phyloP scores from a whole-genome alignment of 2,113 vertebrate genomes.

The rabbit (Oryctolagus cuniculus) region DNA sequence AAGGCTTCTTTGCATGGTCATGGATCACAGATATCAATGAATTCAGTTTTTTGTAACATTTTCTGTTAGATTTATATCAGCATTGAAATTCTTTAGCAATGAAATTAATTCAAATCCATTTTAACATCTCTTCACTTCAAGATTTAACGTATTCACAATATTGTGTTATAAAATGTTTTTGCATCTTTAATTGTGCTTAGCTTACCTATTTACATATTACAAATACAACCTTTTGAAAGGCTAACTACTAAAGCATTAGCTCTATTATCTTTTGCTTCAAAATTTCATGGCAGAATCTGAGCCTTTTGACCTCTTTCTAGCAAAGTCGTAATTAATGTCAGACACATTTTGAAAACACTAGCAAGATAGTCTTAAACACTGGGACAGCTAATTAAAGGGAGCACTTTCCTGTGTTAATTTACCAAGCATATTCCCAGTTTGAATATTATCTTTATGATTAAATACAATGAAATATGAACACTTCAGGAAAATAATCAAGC shows the following conservation, averaged over 20 bases:
- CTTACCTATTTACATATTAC: background rate
- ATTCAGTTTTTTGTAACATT: conserved; percentile 42
- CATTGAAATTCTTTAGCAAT: conserved; percentile 42
- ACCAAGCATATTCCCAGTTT: conserved; percentile 15
- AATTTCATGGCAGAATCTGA: conserved; percentile 55
- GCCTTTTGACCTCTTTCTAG: conserved; percentile 53
- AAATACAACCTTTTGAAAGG: conserved; percentile 23
- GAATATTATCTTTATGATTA: conserved; percentile 76
- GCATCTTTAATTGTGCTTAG: background rate
- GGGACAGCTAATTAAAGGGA: conserved; percentile 74
- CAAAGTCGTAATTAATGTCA: conserved; percentile 76
- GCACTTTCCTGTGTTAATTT: conserved; percentile 67
- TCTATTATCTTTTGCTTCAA: conserved; percentile 58
- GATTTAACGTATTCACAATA: conserved; percentile 43
- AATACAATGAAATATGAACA: conserved; percentile 57
- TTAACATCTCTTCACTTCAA: conserved; percentile 22
- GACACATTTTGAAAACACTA: conserved; percentile 72
- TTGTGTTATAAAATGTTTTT: background rate
- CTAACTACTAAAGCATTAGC: conserved; percentile 43
- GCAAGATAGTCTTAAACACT: conserved; percentile 76
- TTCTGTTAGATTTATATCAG: background rate
- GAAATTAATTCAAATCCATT: conserved; percentile 57
- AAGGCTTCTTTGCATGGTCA: fast-evolving
- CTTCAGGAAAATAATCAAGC: conserved; percentile 64
- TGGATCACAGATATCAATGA: background rate